phyloP scores from a whole-genome alignment of 64 coral and sea anemone species.

The Trachythela sp. region DNA sequence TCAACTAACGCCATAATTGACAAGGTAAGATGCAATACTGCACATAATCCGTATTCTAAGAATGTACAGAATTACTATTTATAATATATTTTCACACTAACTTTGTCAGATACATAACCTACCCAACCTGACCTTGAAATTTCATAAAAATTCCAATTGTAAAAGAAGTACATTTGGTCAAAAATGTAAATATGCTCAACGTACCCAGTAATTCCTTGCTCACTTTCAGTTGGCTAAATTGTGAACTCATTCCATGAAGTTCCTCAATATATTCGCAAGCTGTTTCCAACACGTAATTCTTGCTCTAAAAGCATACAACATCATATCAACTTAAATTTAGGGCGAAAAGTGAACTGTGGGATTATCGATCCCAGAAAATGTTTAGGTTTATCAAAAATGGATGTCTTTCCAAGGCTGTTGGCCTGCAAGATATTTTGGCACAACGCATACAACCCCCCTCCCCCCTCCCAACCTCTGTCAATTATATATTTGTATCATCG shows the following conservation, averaged over 20 bases:
- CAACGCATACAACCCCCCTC: no score
- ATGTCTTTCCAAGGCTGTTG: no score
- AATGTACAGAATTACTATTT: no score
- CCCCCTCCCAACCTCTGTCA: no score
- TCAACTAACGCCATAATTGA: no score
- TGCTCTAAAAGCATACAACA: neutral
- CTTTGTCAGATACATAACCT: no score
- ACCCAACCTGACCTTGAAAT: no score
- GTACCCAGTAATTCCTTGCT: neutral
- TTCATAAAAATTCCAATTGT: neutral
- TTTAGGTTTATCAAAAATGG: no score
- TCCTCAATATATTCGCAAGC: neutral
- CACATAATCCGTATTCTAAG: no score
- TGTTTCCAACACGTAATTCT: neutral
- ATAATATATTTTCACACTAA: no score
- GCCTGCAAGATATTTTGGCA: no score
- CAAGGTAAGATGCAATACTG: no score
- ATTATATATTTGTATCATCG: neutral
- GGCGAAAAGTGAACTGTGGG: neutral
- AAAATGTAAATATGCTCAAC: neutral
- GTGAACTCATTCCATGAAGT: neutral
- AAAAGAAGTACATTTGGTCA: neutral
- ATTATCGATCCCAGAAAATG: neutral
- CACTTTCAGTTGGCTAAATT: neutral
- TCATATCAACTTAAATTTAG: neutral